Percentiles rank a stretch among this genome's conserved stretches.
These are phyloP conservation scores for Ctenicera cuprea DNA, from an alignment of 2,888 invertebrate genomes.

Conservation along the genomic window DNA sequence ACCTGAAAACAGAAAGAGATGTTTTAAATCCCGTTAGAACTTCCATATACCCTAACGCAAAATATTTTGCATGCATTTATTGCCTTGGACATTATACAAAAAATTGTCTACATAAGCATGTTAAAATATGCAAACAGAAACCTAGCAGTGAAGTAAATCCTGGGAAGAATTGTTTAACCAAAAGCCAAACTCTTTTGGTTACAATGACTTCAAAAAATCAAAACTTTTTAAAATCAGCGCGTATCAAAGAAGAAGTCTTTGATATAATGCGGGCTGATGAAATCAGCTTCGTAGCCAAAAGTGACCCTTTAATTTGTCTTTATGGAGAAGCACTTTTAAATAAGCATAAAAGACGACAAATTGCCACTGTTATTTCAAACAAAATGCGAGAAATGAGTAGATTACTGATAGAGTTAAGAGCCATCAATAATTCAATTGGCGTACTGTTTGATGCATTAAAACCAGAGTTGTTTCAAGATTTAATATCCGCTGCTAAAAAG, in stretches of 20 bases:
- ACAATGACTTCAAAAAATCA: slow-evolving; percentile 36
- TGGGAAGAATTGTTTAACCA: slow-evolving; percentile 38
- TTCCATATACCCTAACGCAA: too few relatives aligned
- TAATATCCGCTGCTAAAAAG: slow-evolving; percentile 48
- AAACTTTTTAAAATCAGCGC: slow-evolving; percentile 44
- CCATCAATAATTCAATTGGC: slow-evolving; percentile 8
- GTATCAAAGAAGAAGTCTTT: slow-evolving; percentile 41
- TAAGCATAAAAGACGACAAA: slow-evolving; percentile 55
- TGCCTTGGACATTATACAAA: too few relatives aligned
- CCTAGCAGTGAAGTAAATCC: background rate
- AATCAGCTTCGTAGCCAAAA: too few relatives aligned
- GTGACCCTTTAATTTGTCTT: slow-evolving; percentile 51
- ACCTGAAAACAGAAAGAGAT: too few relatives aligned
- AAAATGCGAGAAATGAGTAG: slow-evolving; percentile 52
- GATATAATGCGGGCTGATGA: too few relatives aligned
- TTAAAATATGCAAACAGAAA: slow-evolving; percentile 50
- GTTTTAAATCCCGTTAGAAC: too few relatives aligned
- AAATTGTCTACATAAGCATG: slow-evolving; percentile 45
- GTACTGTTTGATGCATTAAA: too few relatives aligned
- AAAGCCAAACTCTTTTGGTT: slow-evolving; percentile 53
- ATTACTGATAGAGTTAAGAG: slow-evolving; percentile 43
- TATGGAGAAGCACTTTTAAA: slow-evolving; percentile 48
- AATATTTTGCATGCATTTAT: too few relatives aligned
- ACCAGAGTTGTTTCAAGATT: slow-evolving; percentile 38
- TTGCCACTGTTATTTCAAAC: slow-evolving; percentile 48